Percentiles rank a stretch among this genome's conserved stretches.
phyloP scores from a whole-genome alignment of 1,140 invertebrate species.

The Uloborus diversus region DNA sequence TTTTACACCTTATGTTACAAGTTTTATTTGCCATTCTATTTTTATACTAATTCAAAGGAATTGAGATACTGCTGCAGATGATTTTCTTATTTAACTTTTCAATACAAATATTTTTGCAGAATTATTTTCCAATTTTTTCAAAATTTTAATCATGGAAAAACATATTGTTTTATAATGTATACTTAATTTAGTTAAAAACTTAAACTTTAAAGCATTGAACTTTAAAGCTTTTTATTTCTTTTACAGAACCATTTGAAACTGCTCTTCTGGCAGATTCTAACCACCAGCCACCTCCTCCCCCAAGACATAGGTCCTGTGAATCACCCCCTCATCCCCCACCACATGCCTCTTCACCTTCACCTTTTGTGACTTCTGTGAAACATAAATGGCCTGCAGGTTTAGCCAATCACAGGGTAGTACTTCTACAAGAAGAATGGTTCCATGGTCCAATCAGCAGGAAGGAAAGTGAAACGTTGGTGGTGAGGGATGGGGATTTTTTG shows the following conservation, averaged over 20 bases:
- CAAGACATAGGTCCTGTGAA: slow-evolving; percentile 9
- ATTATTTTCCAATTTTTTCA: too few species aligned
- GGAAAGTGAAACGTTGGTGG: slow-evolving; percentile 78
- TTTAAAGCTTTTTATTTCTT: neutral
- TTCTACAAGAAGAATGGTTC: slow-evolving; percentile 73
- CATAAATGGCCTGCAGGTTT: slow-evolving; percentile 41
- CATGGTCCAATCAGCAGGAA: slow-evolving; percentile 85
- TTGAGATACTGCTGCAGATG: too few species aligned
- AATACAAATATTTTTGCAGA: too few species aligned
- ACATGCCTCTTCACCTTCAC: neutral
- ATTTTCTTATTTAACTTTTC: too few species aligned
- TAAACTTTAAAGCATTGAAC: too few species aligned
- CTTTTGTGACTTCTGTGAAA: slow-evolving; percentile 23
- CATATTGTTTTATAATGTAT: too few species aligned
- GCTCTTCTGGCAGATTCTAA: neutral
- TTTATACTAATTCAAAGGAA: too few species aligned
- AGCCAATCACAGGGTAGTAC: slow-evolving; percentile 38
- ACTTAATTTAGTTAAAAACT: too few species aligned
- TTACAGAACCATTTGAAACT: slow-evolving; percentile 25
- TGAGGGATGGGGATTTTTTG: slow-evolving; percentile 91
- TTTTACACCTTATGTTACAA: too few species aligned
- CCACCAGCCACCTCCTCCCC: slow-evolving; percentile 33
- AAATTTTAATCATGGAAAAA: too few species aligned
- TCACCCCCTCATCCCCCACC: slow-evolving; percentile 7
- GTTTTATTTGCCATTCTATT: too few species aligned